These are phyloP conservation scores for Himantopus leucocephalus DNA, from an alignment of 2,113 vertebrate genomes.

Conservation along the genomic window DNA sequence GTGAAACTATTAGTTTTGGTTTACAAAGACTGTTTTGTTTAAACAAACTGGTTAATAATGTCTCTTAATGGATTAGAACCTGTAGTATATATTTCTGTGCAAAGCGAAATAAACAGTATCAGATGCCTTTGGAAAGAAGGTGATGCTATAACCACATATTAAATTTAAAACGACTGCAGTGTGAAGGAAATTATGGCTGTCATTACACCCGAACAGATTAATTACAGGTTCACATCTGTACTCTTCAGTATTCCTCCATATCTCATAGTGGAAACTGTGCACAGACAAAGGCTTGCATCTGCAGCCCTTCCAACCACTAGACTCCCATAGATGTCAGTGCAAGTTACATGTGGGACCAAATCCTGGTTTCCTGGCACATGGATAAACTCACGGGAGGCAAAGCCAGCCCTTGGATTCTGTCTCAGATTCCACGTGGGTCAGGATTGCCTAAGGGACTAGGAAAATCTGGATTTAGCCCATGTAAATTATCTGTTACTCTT, in stretches of 20 bases:
- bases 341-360: background rate
- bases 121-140: background rate
- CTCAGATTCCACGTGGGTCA: background rate
- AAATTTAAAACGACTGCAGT: background rate
- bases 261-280: background rate
- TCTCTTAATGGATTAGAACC: background rate
- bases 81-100: background rate
- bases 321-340: background rate
- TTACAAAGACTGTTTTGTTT: constrained; percentile 30
- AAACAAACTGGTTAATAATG: background rate
- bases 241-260: background rate
- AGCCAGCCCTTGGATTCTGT: background rate
- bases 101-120: background rate
- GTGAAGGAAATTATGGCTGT: background rate
- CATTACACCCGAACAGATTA: background rate
- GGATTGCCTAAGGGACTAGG: background rate
- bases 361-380: background rate
- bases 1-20: constrained; percentile 58
- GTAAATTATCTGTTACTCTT: constrained; percentile 4
- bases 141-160: background rate
- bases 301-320: background rate
- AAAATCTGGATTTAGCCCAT: background rate
- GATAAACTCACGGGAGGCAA: background rate
- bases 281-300: background rate
- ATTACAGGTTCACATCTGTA: background rate